These are phyloP conservation scores for Anaspis maculata DNA, from an alignment of 2,888 invertebrate species.

Conservation along the genomic window DNA sequence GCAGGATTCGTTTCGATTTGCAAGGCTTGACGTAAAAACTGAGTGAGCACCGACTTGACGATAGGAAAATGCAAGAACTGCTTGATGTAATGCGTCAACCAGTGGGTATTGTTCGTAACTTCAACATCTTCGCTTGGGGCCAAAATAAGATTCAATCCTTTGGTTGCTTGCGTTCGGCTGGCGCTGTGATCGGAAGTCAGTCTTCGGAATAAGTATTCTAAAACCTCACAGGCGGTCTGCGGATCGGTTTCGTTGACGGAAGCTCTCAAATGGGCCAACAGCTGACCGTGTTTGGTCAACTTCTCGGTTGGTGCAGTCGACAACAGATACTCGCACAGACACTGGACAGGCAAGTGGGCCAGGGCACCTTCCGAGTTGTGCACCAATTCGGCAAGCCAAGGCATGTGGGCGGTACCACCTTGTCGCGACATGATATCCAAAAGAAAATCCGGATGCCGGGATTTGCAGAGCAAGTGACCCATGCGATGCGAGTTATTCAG, in stretches of 20 bases:
- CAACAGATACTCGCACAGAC: constrained; percentile 90
- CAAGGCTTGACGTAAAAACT: constrained; percentile 75
- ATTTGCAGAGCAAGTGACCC: constrained; percentile 81
- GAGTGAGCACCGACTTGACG: constrained; percentile 60
- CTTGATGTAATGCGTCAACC: constrained; percentile 59
- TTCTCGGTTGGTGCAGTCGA: constrained; percentile 58
- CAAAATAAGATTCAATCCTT: constrained; percentile 39
- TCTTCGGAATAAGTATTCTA: constrained; percentile 82
- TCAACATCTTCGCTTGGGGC: constrained; percentile 41
- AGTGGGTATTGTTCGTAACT: constrained; percentile 36
- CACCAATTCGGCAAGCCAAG: constrained; percentile 91
- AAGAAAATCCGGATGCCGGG: constrained; percentile 84
- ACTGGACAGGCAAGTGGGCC: constrained; percentile 91
- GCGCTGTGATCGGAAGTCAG: constrained; percentile 74
- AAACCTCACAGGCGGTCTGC: constrained; percentile 64
- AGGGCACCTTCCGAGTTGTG: constrained; percentile 81
- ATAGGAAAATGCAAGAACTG: constrained; percentile 70
- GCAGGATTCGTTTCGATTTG: constrained; percentile 83
- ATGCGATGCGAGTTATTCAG: constrained; percentile 72
- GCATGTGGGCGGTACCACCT: constrained; percentile 88
- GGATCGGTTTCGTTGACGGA: constrained; percentile 46
- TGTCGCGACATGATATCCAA: constrained; percentile 81
- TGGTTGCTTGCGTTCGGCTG: constrained; percentile 68
- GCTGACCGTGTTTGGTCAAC: constrained; percentile 66
- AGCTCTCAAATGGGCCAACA: constrained; percentile 50